Conservation (phyloP, 2,113 vertebrate species). For the Colistium nudipinnis region DNA sequence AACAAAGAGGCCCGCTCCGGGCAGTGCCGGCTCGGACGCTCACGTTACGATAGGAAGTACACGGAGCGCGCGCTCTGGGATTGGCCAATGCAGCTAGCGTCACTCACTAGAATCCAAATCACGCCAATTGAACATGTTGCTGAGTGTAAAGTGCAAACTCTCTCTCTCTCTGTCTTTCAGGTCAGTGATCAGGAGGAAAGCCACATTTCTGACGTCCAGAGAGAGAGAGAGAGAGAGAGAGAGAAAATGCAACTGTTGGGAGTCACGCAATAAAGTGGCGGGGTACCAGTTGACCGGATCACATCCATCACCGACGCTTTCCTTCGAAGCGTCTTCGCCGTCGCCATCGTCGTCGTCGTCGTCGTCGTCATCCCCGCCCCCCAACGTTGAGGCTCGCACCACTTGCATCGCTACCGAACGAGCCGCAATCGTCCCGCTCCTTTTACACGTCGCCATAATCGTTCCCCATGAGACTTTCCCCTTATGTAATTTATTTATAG, state of each 20-base stretch:
- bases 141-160: background rate
- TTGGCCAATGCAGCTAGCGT: background rate
- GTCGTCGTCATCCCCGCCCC: no score
- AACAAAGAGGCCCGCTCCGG: background rate
- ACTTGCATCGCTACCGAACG: conserved; percentile 11
- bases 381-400: no score
- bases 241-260: background rate
- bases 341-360: conserved; percentile 9
- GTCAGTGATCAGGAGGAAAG: conserved; percentile 48
- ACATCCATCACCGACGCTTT: background rate
- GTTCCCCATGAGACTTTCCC: no score
- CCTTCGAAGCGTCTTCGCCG: conserved; percentile 7
- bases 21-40: background rate
- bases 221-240: conserved; percentile 11
- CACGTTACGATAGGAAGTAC: background rate
- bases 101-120: no score
- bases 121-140: background rate
- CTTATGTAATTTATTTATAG: no score
- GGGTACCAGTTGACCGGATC: conserved; percentile 30
- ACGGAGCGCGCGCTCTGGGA: background rate
- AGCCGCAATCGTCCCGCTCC: conserved; percentile 15
- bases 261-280: conserved; percentile 21
- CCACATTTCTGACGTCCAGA: conserved; percentile 30
- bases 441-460: conserved; percentile 8
- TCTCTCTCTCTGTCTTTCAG: conserved; percentile 45